Evolutionary conservation across 2,888 invertebrate genomes (phyloP).

Genomic region (Leucoma salicis): DNA sequence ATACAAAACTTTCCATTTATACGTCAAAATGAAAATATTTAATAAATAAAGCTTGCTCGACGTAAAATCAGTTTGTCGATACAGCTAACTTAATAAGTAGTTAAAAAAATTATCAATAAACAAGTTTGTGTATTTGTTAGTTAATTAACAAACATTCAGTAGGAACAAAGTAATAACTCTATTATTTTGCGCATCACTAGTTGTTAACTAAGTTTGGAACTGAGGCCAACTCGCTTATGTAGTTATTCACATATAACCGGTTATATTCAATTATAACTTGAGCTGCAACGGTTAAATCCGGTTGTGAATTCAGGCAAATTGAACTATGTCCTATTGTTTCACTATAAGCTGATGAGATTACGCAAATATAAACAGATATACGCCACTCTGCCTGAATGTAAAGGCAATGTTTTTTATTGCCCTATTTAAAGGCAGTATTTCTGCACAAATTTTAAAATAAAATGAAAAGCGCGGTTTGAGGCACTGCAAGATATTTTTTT

Average conservation of each 20-base stretch:
- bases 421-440: not conserved
- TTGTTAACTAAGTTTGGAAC: conserved; percentile 31
- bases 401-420: not conserved
- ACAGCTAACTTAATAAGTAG: not conserved
- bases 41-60: not conserved
- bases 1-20: too few species aligned
- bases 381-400: not conserved
- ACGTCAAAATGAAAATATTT: too few species aligned
- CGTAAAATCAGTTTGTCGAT: not conserved
- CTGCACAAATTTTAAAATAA: conserved; percentile 5
- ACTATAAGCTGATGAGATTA: not conserved
- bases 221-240: conserved; percentile 22
- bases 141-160: conserved; percentile 18
- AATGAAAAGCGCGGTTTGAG: conserved; percentile 4
- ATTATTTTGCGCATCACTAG: conserved; percentile 30
- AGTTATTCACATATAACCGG: conserved; percentile 5
- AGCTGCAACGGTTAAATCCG: conserved; percentile 17
- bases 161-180: conserved; percentile 20
- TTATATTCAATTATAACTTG: conserved; percentile 23
- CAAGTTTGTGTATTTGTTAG: not conserved
- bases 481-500: conserved; percentile 11
- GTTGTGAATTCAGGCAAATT: conserved; percentile 15
- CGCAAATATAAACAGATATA: not conserved
- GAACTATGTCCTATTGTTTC: conserved; percentile 8
- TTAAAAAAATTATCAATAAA: not conserved